phyloP scores from a whole-genome alignment of 1,140 invertebrate genomes.

The Aplysia californica region DNA sequence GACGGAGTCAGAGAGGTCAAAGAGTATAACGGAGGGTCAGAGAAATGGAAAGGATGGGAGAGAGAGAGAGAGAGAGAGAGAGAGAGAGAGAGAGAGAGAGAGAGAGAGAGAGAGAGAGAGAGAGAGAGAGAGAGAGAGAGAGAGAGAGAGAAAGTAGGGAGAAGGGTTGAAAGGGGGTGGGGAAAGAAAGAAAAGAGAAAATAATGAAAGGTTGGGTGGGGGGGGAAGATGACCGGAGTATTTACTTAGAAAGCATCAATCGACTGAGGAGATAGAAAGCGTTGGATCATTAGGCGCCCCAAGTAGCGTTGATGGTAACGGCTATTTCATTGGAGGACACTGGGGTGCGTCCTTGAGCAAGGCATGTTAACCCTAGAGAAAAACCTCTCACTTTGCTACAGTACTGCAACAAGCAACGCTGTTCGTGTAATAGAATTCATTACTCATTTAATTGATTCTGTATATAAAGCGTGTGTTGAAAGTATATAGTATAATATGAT shows the following conservation, averaged over 20 bases:
- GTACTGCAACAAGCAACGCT: no score
- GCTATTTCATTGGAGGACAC: no score
- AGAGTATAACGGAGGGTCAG: background rate
- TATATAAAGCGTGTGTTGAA: no score
- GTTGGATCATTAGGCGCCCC: no score
- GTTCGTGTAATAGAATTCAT: background rate
- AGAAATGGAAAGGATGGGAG: background rate
- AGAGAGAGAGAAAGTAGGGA: background rate
- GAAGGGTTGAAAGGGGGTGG: background rate
- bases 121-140: background rate
- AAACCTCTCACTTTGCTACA: no score
- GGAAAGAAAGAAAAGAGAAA: background rate
- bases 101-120: background rate
- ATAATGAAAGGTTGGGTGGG: background rate
- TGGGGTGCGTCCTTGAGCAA: no score
- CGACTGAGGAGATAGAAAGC: background rate
- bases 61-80: background rate
- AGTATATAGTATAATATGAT: no score
- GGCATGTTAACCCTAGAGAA: no score
- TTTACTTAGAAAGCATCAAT: background rate
- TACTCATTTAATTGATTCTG: background rate
- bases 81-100: background rate
- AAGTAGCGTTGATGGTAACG: no score
- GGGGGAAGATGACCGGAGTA: background rate
- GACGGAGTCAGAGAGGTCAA: no score